Percentiles rank a stretch among this genome's conserved stretches.
Conservation (phyloP, 2,888 invertebrate genomes). For the Hetaerina titia region DNA sequence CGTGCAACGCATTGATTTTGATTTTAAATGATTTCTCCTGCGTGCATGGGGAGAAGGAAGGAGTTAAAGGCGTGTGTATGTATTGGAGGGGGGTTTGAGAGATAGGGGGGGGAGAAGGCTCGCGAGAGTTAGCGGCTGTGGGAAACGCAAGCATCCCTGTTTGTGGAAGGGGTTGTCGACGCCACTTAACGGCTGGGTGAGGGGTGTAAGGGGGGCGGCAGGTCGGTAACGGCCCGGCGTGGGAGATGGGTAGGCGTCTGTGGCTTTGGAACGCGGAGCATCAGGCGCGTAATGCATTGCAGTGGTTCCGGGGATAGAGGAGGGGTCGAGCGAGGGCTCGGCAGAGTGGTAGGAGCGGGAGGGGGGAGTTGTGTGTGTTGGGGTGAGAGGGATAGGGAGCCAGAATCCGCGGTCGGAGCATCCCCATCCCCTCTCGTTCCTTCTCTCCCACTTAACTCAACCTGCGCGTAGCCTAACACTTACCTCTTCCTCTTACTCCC, state of each 20-base stretch:
- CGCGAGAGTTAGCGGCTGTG: neutral
- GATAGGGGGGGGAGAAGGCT: neutral
- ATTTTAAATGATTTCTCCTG: neutral
- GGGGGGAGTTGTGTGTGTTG: neutral
- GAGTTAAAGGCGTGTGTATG: neutral
- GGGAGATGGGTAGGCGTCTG: conserved; percentile 28
- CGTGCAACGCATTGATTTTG: no score
- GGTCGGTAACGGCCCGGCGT: neutral
- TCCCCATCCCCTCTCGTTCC: neutral
- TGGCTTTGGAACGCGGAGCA: conserved; percentile 61
- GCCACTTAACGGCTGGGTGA: conserved; percentile 53
- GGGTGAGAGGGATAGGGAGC: neutral
- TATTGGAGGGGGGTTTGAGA: no score
- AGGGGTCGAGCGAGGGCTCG: neutral
- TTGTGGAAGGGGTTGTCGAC: conserved; percentile 65
- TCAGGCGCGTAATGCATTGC: conserved; percentile 66
- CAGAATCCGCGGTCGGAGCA: neutral
- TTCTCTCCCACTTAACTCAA: neutral
- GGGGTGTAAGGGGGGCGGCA: neutral
- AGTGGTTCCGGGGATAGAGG: neutral
- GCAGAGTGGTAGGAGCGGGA: neutral
- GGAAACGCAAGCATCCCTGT: conserved; percentile 60
- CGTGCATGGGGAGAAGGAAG: neutral
- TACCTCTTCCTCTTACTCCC: neutral
- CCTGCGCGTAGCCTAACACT: neutral